phyloP scores from a whole-genome alignment of 2,888 invertebrate species.

The Lasioglossum vierecki region DNA sequence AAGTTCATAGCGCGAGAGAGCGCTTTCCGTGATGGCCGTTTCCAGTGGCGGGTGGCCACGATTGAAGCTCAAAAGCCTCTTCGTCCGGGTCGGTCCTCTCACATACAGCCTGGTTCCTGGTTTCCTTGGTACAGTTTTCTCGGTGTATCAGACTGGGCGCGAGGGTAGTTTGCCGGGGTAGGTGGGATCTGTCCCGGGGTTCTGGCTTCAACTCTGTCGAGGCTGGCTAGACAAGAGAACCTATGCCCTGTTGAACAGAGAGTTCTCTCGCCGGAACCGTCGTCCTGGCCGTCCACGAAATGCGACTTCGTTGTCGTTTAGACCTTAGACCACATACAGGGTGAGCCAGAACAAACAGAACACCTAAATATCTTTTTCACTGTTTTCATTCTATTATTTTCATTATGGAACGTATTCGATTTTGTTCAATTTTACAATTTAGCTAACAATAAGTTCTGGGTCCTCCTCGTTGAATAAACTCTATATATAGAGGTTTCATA shows the following conservation, averaged over 20 bases:
- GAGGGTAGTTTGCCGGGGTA: constrained; percentile 15
- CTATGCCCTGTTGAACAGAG: background rate
- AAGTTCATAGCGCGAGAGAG: background rate
- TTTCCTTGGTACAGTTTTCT: background rate
- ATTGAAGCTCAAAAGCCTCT: constrained; percentile 27
- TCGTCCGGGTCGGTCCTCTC: background rate
- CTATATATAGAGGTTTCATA: no score
- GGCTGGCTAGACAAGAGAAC: background rate
- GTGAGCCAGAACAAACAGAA: no score
- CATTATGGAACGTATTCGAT: no score
- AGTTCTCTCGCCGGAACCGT: background rate
- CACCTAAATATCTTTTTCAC: no score
- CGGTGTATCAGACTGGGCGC: background rate
- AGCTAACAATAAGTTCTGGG: no score
- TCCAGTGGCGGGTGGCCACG: background rate
- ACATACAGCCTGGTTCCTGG: background rate
- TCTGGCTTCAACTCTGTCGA: background rate
- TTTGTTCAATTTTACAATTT: no score
- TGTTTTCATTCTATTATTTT: no score
- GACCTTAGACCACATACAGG: background rate
- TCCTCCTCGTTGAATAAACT: no score
- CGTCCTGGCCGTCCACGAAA: constrained; percentile 29
- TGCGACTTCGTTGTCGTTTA: constrained; percentile 50
- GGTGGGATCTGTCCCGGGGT: background rate
- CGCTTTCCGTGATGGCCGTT: constrained; percentile 19